Base-by-base conservation (phyloP, 2,888 invertebrate species). In the Drosophila austrosaltans region DNA sequence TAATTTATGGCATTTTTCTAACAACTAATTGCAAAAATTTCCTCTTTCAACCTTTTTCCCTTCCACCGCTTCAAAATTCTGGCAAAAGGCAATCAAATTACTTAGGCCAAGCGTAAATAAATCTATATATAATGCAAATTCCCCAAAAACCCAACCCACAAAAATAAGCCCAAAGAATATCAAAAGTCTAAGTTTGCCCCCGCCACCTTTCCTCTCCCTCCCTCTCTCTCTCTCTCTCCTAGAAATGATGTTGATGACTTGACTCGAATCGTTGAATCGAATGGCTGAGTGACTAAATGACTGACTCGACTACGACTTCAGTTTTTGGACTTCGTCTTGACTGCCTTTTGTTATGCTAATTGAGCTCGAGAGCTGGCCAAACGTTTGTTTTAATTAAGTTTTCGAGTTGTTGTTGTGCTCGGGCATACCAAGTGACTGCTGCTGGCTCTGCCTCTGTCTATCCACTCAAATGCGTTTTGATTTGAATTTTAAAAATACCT, bases 301-400 rank as follows among this genome's bases (percentile, higher is more conserved):
- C 67, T 69, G 71, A 64, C 82, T 75, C 36, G 36, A 25, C 48
- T 48, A 48, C 22, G 62, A 66, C 66, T 68, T 69, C 63, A 62
- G 56, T 66, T 64, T 63, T 40, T 42, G 63, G 73, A 63, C 72
- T 79, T 75, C 48, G 75, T 72, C 73, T 75, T 58, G 75, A 66
- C 61, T 71, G 48, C 48, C 82, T 76, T 80, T 89, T 89, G 87
- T 87, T 86, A 87, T 86, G 89, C 66, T 86, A 87, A 89, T 86
- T 87, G 48, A 48, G 48, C 22, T 16, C 48, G 48, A 72, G 72
- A 72, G 72, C 54, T 63, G 66, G 76, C 71, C 80, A 76, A 84
- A 76, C 86, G 86, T 89, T 87, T 89, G 85, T 85, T 89, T 87
- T 89, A 86, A 89, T 89, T 85, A 89, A 75, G 74, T 73, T 75